Percentiles rank a stretch among this genome's conserved stretches.
These are phyloP conservation scores for Otus sunia DNA, from an alignment of 2,113 vertebrate genomes.

Conservation along the genomic window DNA sequence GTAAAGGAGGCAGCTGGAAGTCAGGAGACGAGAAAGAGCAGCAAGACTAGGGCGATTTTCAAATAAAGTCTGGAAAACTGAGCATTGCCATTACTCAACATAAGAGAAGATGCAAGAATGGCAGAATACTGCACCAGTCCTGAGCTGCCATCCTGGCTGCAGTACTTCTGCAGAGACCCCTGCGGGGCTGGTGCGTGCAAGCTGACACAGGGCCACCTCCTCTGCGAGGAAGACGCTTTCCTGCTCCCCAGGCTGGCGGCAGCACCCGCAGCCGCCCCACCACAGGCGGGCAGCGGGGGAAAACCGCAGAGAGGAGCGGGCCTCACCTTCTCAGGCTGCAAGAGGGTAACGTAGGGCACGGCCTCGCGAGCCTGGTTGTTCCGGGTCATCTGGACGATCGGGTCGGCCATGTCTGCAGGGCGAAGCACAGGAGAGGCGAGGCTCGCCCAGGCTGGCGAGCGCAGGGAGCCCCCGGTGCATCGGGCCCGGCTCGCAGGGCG, in stretches of 20 bases:
- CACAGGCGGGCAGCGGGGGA: neutral
- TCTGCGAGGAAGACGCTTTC: neutral
- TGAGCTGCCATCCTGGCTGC: neutral
- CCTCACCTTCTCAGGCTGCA: slow-evolving; percentile 79
- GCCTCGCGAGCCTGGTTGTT: slow-evolving; percentile 75
- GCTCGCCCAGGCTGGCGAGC: neutral
- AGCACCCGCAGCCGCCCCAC: neutral
- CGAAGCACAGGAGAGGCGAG: neutral
- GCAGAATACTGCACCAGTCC: neutral
- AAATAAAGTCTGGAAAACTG: neutral
- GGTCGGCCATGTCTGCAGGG: slow-evolving; percentile 81
- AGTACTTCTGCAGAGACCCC: neutral
- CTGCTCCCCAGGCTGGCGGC: neutral
- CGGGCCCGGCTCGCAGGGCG: neutral
- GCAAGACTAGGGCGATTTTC: neutral
- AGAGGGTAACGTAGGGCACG: slow-evolving; percentile 69
- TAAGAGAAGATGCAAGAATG: fast-evolving
- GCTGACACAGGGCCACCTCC: neutral
- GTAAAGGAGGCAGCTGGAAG: neutral
- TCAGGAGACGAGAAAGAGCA: neutral
- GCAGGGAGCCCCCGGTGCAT: too few relatives aligned
- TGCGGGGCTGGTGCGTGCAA: fast-evolving
- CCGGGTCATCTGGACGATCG: slow-evolving; percentile 81
- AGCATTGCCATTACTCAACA: neutral
- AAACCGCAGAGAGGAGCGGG: neutral